phyloP scores from a whole-genome alignment of 2,888 invertebrate species.

The Lepidochrysops patricia region DNA sequence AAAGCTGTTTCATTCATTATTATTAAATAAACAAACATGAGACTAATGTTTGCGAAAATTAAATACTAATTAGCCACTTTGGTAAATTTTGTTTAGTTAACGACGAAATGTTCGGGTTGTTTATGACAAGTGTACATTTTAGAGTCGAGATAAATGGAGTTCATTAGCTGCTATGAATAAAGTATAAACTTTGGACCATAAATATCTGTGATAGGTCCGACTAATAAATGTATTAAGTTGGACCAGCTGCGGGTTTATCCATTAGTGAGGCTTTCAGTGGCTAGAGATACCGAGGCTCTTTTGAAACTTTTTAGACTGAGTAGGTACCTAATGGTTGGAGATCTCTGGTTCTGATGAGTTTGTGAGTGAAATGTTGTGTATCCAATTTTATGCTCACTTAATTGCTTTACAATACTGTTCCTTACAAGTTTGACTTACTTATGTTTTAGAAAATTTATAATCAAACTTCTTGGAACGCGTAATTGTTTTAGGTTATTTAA shows the following conservation, averaged over 20 bases:
- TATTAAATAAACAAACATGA: background rate
- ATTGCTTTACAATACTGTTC: background rate
- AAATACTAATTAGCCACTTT: background rate
- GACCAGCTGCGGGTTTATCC: background rate
- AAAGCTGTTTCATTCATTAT: too few species aligned
- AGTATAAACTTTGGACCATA: constrained; percentile 7
- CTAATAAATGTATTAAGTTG: constrained; percentile 10
- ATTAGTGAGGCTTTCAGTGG: constrained; percentile 4
- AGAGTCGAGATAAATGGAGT: background rate
- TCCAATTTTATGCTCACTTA: background rate
- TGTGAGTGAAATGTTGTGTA: background rate
- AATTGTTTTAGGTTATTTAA: too few species aligned
- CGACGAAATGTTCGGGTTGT: background rate
- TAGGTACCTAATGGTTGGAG: background rate
- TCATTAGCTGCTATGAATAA: constrained; percentile 11
- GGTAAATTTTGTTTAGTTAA: background rate
- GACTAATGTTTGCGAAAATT: background rate
- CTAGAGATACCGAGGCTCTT: background rate
- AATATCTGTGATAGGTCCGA: constrained; percentile 5
- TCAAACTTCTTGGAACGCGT: too few species aligned
- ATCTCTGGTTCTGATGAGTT: background rate
- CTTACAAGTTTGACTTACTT: too few species aligned
- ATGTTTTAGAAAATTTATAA: background rate
- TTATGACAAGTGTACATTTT: constrained; percentile 9
- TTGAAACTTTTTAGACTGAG: background rate